phyloP scores from a whole-genome alignment of 2,797 vertebrate species.

The Hypotaenidia philippensis region DNA sequence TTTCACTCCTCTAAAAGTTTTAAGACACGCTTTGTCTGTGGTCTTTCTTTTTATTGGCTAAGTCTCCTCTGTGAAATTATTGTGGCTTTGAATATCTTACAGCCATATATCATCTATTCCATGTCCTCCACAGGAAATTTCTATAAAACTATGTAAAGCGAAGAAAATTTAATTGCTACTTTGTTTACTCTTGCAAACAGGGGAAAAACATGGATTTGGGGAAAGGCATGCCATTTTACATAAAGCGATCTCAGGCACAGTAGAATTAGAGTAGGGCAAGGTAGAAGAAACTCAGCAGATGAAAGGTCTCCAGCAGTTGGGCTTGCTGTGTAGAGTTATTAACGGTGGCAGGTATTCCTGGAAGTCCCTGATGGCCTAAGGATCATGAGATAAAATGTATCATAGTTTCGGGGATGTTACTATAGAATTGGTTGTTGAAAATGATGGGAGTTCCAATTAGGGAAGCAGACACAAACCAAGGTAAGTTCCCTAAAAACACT shows the following conservation, averaged over 20 bases:
- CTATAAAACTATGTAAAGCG: not conserved
- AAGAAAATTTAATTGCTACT: not conserved
- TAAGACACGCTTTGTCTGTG: not conserved
- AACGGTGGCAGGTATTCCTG: not conserved
- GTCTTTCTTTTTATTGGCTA: not conserved
- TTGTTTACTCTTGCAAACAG: not conserved
- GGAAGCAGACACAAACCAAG: not conserved
- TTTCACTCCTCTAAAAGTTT: not conserved
- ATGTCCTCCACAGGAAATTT: not conserved
- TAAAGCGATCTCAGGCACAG: not conserved
- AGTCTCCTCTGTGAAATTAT: not conserved
- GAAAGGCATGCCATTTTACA: not conserved
- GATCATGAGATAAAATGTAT: not conserved
- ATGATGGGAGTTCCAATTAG: not conserved
- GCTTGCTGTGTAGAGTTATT: fast-evolving
- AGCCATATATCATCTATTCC: not conserved
- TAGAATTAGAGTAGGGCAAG: not conserved
- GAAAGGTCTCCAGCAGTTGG: not conserved
- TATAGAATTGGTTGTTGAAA: not conserved
- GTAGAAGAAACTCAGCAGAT: not conserved
- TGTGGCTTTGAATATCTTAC: not conserved
- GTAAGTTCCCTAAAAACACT: not conserved
- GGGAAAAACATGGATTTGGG: not conserved
- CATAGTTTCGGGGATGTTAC: not conserved
- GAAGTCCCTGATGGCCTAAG: not conserved